Evolutionary conservation across 2,797 vertebrate species (phyloP).

Genomic region (Mico argentatus): DNA sequence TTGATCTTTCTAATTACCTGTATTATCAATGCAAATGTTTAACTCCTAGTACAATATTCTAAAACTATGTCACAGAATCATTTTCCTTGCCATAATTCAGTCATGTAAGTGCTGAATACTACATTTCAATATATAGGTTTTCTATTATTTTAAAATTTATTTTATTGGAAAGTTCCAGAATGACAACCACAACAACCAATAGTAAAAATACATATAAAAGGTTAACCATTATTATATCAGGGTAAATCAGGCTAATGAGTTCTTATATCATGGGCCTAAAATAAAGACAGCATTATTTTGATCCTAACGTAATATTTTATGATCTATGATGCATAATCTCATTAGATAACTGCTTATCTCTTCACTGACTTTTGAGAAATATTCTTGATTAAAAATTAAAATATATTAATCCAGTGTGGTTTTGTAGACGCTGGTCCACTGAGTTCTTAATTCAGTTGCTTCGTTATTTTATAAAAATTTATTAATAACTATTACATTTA

Average conservation of each 20-base stretch:
- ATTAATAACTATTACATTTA: neutral
- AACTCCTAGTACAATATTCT: neutral
- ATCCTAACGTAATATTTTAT: neutral
- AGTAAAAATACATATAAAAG: neutral
- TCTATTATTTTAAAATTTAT: neutral
- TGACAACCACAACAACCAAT: neutral
- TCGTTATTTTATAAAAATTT: neutral
- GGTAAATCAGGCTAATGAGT: neutral
- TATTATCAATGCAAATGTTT: neutral
- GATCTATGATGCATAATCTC: neutral
- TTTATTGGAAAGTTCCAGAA: neutral
- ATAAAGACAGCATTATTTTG: neutral
- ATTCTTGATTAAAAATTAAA: neutral
- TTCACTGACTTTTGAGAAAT: neutral
- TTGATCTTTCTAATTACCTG: neutral
- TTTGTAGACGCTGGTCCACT: neutral
- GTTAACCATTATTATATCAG: neutral
- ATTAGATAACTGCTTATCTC: neutral
- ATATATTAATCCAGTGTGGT: neutral
- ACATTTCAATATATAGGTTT: neutral
- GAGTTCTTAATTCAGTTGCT: neutral
- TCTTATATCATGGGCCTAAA: neutral
- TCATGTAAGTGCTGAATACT: neutral
- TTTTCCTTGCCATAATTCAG: neutral
- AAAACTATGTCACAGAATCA: neutral